Evolutionary conservation across 1,140 invertebrate genomes (phyloP), one percentile per base, ranked within the genome.

Genomic region (Amphibalanus amphitrite): DNA sequence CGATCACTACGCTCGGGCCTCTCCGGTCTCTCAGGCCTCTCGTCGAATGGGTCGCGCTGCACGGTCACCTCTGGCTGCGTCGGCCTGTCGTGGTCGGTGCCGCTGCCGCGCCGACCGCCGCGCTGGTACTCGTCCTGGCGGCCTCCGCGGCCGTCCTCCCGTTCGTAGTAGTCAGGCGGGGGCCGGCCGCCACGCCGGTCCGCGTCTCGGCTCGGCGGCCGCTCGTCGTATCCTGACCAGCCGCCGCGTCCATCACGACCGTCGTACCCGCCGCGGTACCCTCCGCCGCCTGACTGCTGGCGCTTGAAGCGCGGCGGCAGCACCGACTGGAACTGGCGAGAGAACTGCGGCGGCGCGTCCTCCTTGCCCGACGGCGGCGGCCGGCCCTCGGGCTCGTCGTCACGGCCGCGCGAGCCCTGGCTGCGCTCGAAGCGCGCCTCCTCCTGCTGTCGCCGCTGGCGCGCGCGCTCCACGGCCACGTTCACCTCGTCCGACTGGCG

Each of bases 401-500:
- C 47, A 1, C 47, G 47, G 47, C 47, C 20, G 10, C 47, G 47
- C 47, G 20, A 13, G 13, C 10, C 13, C 47, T 59, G 47, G 20
- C 47, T 59, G 13, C 47, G 47, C 47, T 59, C 47, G 47, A 20
- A 59, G 47, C 47, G 47, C 47, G 47, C 47, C 47, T 59, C 47
- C 47, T 59, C 47, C 47, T 59, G 47, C 47, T 59, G 47, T 8
- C 65, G 65, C 23, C n/a, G 65, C 65, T 67, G 65, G n/a, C 65
- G 65, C 3, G 65, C n/a, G 10, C 65, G 65, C 65, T 67, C 26
- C 17, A 67, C 28, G 20, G 65, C 65, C 28, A 28, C 65, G 65
- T 10, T 67, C 65, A 67, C 65, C 65, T 67, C 65, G 3, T 67
- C 65, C 65, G n/a, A 28, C 65, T 67, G 65, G 8, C 65, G 65